Evolutionary conservation across 1,140 invertebrate species (phyloP), one percentile per base, ranked within the genome.

Genomic region (Lerema accius): DNA sequence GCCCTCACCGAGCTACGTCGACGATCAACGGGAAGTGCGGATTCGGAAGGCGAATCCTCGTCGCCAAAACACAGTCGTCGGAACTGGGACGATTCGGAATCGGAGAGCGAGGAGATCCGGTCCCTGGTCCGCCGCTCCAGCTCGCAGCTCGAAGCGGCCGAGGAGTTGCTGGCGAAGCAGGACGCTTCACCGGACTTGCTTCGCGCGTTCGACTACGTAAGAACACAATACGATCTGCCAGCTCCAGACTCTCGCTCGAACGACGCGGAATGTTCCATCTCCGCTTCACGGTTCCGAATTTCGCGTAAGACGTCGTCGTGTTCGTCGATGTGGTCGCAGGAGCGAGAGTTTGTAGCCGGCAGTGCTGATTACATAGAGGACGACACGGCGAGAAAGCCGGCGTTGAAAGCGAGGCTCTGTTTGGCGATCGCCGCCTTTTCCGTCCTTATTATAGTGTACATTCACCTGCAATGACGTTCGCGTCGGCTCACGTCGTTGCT

Each of bases 71-170:
- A 84, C 63, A 82, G 78, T 26, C 48, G 80, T 4, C 65, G 80
- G 28, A 75, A 73, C 48, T 86, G 83, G 82, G 82, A 87, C 10
- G 93, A 94, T 67, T 93, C 93, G 37, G 94, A 95, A 67, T 94
- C 93, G n/a, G 94, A 95, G 82, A 73, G 93, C 14, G 94, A 94
- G 51, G 94, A 94, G 66, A 90, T 94, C 40, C 86, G 92, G 39
- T 86, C 94, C 71, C 82, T 94, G 11, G 81, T 92, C 19, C 80
- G 83, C n/a, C 77, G 88, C 13, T 92, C 91, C 14, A 82, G 84
- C 56, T 61, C 82, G 19, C 86, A 88, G 69, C 71, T 91, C 55
- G 85, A 86, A 19, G 84, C 73, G 53, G 80, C 90, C 0, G 89
- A 91, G 74, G 83, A 82, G 13, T 46, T 84, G 55, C 74, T 92